Percentiles rank a stretch among this genome's conserved stretches.
These are phyloP conservation scores for Peromyscus polionotus DNA, from an alignment of 2,113 vertebrate species.

Conservation along the genomic window DNA sequence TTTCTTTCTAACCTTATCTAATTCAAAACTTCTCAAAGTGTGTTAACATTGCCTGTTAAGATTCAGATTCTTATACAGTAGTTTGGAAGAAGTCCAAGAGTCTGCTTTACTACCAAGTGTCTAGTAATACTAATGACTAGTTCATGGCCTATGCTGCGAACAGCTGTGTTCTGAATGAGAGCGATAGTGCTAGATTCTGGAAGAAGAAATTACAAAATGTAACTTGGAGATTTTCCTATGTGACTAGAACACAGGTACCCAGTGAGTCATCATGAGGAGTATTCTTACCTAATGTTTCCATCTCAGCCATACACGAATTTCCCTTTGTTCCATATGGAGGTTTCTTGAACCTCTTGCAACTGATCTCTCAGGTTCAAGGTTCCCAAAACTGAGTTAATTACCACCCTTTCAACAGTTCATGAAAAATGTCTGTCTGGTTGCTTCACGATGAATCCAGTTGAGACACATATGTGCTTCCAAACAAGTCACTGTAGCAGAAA, in stretches of 20 bases:
- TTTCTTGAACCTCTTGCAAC: not conserved
- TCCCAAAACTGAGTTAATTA: not conserved
- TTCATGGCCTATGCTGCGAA: not conserved
- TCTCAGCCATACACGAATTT: not conserved
- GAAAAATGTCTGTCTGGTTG: not conserved
- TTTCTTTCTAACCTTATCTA: not conserved
- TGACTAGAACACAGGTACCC: not conserved
- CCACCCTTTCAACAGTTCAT: not conserved
- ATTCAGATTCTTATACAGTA: not conserved
- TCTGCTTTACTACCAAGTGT: not conserved
- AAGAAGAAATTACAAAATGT: not conserved
- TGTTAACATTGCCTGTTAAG: not conserved
- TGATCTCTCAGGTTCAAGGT: not conserved
- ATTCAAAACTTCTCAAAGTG: not conserved
- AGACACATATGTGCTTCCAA: not conserved
- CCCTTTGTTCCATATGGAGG: too few relatives aligned
- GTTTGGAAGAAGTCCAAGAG: not conserved
- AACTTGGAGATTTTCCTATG: too few relatives aligned
- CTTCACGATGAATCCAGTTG: not conserved
- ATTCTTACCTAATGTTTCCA: not conserved
- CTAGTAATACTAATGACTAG: not conserved
- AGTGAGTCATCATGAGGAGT: not conserved
- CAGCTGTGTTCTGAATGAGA: not conserved
- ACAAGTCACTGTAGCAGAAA: not conserved
- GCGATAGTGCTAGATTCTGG: not conserved